Conservation (phyloP, 1,140 invertebrate genomes). For the Cydia fagiglandana region DNA sequence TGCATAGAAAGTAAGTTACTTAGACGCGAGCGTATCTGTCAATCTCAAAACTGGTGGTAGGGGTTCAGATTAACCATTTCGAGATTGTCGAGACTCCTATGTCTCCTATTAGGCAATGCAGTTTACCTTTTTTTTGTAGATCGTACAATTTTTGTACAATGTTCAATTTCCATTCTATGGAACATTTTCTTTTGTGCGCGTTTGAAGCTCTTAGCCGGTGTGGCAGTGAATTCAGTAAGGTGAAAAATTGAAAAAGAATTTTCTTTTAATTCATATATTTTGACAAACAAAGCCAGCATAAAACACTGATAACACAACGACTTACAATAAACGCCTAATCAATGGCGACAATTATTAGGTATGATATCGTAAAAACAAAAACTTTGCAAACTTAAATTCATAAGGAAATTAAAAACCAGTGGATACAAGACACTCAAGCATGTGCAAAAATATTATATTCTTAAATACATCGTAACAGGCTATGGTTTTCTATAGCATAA, state of each 20-base stretch:
- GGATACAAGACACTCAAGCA: not conserved
- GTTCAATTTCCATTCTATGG: too few species aligned
- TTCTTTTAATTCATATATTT: slow-evolving; percentile 22
- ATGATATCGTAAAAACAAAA: slow-evolving; percentile 1
- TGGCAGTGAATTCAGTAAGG: not conserved
- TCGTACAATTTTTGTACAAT: too few species aligned
- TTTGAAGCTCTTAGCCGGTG: too few species aligned
- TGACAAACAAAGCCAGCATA: slow-evolving; percentile 26
- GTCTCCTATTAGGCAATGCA: too few species aligned
- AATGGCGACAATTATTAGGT: not conserved
- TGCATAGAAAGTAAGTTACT: too few species aligned
- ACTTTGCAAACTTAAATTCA: not conserved
- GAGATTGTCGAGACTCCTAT: too few species aligned
- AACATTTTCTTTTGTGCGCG: too few species aligned
- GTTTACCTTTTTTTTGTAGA: too few species aligned
- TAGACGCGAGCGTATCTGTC: too few species aligned
- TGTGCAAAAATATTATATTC: not conserved
- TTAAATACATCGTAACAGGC: not conserved
- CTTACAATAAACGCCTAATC: not conserved
- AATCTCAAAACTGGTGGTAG: too few species aligned
- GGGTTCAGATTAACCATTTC: too few species aligned
- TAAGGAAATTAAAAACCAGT: not conserved
- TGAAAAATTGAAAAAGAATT: not conserved
- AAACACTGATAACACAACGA: slow-evolving; percentile 24
- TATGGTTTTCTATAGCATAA: not conserved